phyloP scores from a whole-genome alignment of 2,113 vertebrate species.

The Panthera uncia region DNA sequence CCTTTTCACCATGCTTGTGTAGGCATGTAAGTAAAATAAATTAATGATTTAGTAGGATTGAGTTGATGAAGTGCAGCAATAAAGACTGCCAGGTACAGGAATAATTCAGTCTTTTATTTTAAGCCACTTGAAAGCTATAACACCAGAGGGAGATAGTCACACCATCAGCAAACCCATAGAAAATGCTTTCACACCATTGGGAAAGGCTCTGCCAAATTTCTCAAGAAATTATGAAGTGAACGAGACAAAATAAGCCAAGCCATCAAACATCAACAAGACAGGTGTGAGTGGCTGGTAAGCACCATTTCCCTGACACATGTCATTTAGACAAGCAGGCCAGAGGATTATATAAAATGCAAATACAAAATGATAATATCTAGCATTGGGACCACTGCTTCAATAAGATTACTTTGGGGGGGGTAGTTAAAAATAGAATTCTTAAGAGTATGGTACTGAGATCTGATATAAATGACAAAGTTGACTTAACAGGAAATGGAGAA shows the following conservation, averaged over 20 bases:
- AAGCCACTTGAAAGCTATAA: neutral
- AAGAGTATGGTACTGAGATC: neutral
- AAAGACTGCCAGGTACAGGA: constrained; percentile 24
- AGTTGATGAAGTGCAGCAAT: neutral
- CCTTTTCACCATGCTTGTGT: neutral
- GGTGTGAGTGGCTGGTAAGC: constrained; percentile 59
- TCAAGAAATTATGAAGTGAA: constrained; percentile 59
- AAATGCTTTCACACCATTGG: constrained; percentile 58
- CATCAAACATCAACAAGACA: constrained; percentile 61
- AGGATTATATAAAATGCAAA: constrained; percentile 35
- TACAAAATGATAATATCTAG: neutral
- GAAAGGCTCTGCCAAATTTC: constrained; percentile 61
- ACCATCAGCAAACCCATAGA: neutral
- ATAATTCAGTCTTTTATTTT: constrained; percentile 44
- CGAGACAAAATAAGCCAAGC: constrained; percentile 72
- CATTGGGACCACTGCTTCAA: neutral
- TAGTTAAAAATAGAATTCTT: neutral
- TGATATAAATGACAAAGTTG: constrained; percentile 25
- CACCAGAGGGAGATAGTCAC: constrained; percentile 43
- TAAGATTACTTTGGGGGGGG: neutral
- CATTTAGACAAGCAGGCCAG: constrained; percentile 27
- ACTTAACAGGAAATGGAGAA: neutral
- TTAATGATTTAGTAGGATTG: constrained; percentile 41
- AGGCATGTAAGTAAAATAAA: constrained; percentile 37
- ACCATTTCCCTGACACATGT: constrained; percentile 67